These are phyloP conservation scores for Patagioenas fasciata DNA, from an alignment of 2,113 vertebrate genomes.

Conservation along the genomic window DNA sequence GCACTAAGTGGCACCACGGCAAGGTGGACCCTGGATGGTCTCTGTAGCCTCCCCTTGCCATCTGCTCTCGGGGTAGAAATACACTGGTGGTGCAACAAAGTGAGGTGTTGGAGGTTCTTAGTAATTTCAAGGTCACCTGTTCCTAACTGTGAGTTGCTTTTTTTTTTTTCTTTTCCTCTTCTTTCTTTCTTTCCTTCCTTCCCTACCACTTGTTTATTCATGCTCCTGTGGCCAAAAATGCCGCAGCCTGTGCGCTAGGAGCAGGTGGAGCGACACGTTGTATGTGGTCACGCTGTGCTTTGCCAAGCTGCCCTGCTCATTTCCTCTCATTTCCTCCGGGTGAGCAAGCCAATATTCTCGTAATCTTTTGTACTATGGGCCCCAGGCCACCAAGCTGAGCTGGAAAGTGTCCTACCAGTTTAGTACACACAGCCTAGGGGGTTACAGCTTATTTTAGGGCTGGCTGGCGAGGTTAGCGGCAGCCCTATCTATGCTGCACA, in stretches of 20 bases:
- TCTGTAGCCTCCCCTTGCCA: not conserved
- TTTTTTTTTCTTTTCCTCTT: not conserved
- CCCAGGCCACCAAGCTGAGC: not conserved
- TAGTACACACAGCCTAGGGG: not conserved
- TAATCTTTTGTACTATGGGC: rapidly evolving
- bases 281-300: not conserved
- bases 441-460: not conserved
- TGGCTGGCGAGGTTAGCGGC: not conserved
- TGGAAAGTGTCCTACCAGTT: not conserved
- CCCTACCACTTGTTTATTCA: not conserved
- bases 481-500: not conserved
- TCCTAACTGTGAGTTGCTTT: not conserved
- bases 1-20: rapidly evolving
- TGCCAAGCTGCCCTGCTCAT: not conserved
- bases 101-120: not conserved
- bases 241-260: not conserved
- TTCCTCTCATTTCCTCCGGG: not conserved
- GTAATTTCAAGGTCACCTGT: not conserved
- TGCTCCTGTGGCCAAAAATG: rapidly evolving
- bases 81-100: rapidly evolving
- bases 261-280: conserved; percentile 13
- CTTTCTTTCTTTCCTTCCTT: too few species aligned
- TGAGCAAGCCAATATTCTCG: not conserved
- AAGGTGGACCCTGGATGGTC: rapidly evolving
- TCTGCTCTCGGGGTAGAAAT: not conserved